phyloP scores from a whole-genome alignment of 2,113 vertebrate species.

The Tragelaphus strepsiceros region DNA sequence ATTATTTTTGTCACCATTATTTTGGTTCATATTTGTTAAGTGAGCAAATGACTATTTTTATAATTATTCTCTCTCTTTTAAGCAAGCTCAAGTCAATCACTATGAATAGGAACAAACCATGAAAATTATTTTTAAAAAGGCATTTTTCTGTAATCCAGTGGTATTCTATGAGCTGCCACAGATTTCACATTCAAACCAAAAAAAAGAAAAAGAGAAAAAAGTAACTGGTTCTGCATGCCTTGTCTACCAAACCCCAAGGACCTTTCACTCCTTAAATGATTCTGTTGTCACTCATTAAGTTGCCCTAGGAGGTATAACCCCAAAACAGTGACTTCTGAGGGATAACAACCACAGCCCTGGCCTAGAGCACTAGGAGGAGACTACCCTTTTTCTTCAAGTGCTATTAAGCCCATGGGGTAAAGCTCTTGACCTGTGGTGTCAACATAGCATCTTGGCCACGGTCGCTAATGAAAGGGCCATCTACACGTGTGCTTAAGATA shows the following conservation, averaged over 20 bases:
- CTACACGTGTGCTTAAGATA: not conserved
- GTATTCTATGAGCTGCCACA: not conserved
- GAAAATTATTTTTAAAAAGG: not conserved
- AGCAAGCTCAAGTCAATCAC: not conserved
- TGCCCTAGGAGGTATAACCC: not conserved
- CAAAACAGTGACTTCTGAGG: not conserved
- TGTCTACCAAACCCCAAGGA: not conserved
- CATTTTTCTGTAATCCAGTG: not conserved
- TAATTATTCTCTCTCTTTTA: not conserved
- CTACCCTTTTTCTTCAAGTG: not conserved
- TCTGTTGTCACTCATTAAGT: not conserved
- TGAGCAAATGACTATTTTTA: not conserved
- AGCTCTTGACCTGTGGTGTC: not conserved
- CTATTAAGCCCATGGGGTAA: not conserved
- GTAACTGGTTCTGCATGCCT: not conserved
- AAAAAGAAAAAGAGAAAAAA: not conserved
- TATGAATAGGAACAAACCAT: not conserved
- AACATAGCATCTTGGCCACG: not conserved
- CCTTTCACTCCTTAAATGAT: not conserved
- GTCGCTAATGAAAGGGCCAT: not conserved
- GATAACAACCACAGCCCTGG: not conserved
- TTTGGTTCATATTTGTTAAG: not conserved
- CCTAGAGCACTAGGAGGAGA: not conserved
- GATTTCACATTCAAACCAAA: not conserved
- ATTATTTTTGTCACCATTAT: not conserved